phyloP scores from a whole-genome alignment of 2,113 vertebrate genomes.

The Elachura formosa region DNA sequence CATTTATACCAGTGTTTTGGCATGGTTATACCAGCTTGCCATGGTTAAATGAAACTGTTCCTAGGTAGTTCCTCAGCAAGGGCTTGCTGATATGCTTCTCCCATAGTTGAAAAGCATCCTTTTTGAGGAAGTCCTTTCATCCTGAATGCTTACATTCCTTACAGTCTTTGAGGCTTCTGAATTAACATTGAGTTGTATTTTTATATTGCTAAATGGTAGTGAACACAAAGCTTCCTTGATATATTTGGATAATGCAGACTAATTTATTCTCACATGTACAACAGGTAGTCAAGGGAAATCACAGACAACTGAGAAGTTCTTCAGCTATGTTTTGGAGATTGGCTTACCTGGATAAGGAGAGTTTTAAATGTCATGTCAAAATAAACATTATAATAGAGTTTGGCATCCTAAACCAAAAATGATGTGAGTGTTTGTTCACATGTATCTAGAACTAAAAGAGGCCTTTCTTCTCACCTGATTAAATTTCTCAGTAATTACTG shows the following conservation, averaged over 20 bases:
- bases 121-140: neutral
- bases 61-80: neutral
- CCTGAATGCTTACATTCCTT: neutral
- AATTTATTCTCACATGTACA: neutral
- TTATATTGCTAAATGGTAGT: neutral
- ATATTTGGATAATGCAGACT: neutral
- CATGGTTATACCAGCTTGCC: neutral
- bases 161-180: neutral
- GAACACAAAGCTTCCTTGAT: neutral
- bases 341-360: neutral
- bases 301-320: neutral
- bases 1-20: neutral
- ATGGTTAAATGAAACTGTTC: neutral
- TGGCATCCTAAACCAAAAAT: neutral
- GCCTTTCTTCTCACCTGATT: neutral
- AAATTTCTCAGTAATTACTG: neutral
- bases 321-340: neutral
- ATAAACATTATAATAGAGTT: neutral
- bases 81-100: neutral
- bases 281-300: neutral
- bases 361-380: neutral
- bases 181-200: neutral
- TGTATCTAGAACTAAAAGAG: neutral
- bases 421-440: neutral
- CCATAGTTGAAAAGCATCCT: neutral